phyloP scores from a whole-genome alignment of 2,888 invertebrate genomes.

The Thalpophila matura region DNA sequence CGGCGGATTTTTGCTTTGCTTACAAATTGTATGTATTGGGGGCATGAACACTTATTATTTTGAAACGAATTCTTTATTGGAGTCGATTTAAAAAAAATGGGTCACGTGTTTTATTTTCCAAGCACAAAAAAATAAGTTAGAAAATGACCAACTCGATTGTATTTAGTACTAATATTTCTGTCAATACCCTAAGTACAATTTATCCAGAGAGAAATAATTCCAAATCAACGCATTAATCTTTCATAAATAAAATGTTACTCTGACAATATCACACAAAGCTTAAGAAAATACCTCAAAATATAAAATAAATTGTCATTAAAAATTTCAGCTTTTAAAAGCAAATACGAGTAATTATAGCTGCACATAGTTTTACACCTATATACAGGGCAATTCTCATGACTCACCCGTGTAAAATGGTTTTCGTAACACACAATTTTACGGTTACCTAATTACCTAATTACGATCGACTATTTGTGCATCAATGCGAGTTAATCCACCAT shows the following conservation, averaged over 20 bases:
- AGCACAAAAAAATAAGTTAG: too few species aligned
- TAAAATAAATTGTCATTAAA: background rate
- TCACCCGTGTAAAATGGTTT: conserved; percentile 16
- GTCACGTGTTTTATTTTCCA: conserved; percentile 10
- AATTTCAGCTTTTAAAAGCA: background rate
- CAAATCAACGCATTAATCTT: too few species aligned
- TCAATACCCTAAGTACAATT: background rate
- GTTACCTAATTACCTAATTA: conserved; percentile 42
- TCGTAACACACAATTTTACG: conserved; percentile 40
- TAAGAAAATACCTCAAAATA: too few species aligned
- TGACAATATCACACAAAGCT: too few species aligned
- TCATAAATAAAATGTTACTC: too few species aligned
- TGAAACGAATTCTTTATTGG: conserved; percentile 31
- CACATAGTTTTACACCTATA: background rate
- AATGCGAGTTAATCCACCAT: conserved; percentile 36
- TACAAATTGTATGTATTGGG: conserved; percentile 58
- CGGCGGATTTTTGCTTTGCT: conserved; percentile 52
- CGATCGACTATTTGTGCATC: conserved; percentile 37
- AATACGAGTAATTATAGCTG: background rate
- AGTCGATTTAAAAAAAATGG: conserved; percentile 16
- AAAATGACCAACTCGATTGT: too few species aligned
- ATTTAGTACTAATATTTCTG: background rate
- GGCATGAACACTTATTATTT: conserved; percentile 48
- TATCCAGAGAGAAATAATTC: too few species aligned
- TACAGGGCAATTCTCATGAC: conserved; percentile 9